phyloP scores from a whole-genome alignment of 2,888 invertebrate species.

The Matsumyia berberina region DNA sequence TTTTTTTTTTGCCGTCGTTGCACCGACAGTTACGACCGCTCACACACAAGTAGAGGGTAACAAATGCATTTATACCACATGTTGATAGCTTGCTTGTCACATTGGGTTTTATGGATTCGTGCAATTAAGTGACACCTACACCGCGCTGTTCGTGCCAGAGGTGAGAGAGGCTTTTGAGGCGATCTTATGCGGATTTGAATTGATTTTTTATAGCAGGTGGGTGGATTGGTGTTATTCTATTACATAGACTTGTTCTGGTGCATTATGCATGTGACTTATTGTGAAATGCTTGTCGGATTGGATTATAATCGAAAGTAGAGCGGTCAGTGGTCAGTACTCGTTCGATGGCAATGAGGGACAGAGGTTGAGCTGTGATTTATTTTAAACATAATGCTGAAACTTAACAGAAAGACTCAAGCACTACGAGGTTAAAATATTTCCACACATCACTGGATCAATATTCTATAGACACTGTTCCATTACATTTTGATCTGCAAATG shows the following conservation, averaged over 20 bases:
- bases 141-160: conserved; percentile 6
- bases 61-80: conserved; percentile 53
- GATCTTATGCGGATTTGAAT: conserved; percentile 56
- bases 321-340: neutral
- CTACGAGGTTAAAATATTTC: no score
- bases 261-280: conserved; percentile 66
- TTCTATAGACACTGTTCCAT: no score
- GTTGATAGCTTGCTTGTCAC: conserved; percentile 75
- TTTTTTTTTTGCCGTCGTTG: conserved; percentile 54
- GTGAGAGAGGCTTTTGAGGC: neutral
- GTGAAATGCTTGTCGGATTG: conserved; percentile 50
- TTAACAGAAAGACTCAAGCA: no score
- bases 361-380: no score
- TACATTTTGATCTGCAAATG: no score
- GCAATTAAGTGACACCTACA: conserved; percentile 75
- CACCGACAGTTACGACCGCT: neutral
- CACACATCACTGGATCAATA: no score
- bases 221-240: conserved; percentile 57
- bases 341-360: no score
- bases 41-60: conserved; percentile 39
- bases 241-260: conserved; percentile 54
- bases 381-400: no score
- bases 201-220: conserved; percentile 56
- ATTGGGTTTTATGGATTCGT: conserved; percentile 71
- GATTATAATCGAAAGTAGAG: conserved; percentile 9